A percentile compares a stretch with the other conserved stretches of the same genome.
These are phyloP conservation scores for Caranx ignobilis DNA, from an alignment of 2,113 vertebrate genomes.

Conservation along the genomic window DNA sequence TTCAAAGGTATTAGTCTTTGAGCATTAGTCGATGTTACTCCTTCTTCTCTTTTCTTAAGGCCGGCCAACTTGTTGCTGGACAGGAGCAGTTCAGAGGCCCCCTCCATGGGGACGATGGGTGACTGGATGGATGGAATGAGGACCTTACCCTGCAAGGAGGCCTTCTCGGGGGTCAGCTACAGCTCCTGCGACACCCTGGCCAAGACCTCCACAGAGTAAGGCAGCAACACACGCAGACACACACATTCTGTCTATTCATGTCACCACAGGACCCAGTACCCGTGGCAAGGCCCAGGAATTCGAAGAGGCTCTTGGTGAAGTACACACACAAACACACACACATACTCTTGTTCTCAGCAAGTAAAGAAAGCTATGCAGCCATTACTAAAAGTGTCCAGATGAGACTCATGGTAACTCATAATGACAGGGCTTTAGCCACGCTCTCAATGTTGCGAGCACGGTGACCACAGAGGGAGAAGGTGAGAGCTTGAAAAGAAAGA, in stretches of 20 bases:
- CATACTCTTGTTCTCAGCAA: slow-evolving; percentile 36
- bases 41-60: slow-evolving; percentile 73
- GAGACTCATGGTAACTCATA: slow-evolving; percentile 68
- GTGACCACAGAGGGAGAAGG: slow-evolving; percentile 45
- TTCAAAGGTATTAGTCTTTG: neutral
- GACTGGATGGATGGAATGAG: slow-evolving; percentile 96
- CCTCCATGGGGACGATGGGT: slow-evolving; percentile 87
- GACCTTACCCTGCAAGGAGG: slow-evolving; percentile 94
- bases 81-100: slow-evolving; percentile 91
- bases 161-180: slow-evolving; percentile 95
- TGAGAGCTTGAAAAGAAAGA: slow-evolving; percentile 44
- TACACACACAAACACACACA: slow-evolving; percentile 45
- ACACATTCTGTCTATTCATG: slow-evolving; percentile 60
- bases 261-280: slow-evolving; percentile 47
- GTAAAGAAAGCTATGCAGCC: slow-evolving; percentile 67
- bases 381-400: slow-evolving; percentile 64
- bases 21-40: neutral
- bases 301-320: slow-evolving; percentile 51
- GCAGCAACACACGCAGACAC: slow-evolving; percentile 49
- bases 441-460: slow-evolving; percentile 51
- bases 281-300: slow-evolving; percentile 48
- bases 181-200: slow-evolving; percentile 97
- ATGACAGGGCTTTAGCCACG: slow-evolving; percentile 75
- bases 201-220: slow-evolving; percentile 98
- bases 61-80: slow-evolving; percentile 95